Evolutionary conservation across 2,113 vertebrate genomes (phyloP), one percentile per base, ranked within the genome.

Genomic region (Ammodytes dubius): DNA sequence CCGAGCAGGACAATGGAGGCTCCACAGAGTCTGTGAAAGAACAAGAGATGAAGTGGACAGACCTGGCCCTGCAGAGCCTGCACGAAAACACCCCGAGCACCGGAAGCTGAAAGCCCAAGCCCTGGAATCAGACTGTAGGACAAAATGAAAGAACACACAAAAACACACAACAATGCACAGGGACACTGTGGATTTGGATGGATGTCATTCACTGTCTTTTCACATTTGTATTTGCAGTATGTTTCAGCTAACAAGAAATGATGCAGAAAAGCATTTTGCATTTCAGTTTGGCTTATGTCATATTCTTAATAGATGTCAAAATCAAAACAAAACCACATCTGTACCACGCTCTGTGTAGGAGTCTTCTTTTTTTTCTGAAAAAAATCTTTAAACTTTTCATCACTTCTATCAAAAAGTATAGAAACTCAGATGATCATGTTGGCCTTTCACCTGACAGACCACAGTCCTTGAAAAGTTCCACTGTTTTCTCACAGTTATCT

Each of bases 41-140:
- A 71, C 98, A 99, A 87, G 98, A 99, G 91, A 99, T 99, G 98
- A 99, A 99, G 93, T 99, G 98, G 98, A 96, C 97, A 2, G 98
- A 99, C 90, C 87, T 99, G 59, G 96, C 98, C 54, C 92, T 99
- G 27, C 98, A 99, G 84, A 98, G 96, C 81, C 96, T 99, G 61
- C 97, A 99, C 17, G 98, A 99, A 93, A 99, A 99, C 0, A 95
- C 97, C 1, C 98, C 98, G 0, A 95, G 94, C 58, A 87, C 94
- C 0, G 97, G 97, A 72, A 98, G 85, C 74, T 95, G 83, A 89
- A 70, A 59, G 46, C 63, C 35, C 19, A 3, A 40, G 27, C 27
- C 35, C 37, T 35, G 58, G 42, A 71, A 8, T 77, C 1, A 2
- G 39, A 83, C 73, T 72, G 47, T 19, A 9, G 43, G 37, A 61